Percentiles rank a stretch among this genome's conserved stretches.
Conservation (phyloP, 2,797 vertebrate genomes). For the Morelia viridis region DNA sequence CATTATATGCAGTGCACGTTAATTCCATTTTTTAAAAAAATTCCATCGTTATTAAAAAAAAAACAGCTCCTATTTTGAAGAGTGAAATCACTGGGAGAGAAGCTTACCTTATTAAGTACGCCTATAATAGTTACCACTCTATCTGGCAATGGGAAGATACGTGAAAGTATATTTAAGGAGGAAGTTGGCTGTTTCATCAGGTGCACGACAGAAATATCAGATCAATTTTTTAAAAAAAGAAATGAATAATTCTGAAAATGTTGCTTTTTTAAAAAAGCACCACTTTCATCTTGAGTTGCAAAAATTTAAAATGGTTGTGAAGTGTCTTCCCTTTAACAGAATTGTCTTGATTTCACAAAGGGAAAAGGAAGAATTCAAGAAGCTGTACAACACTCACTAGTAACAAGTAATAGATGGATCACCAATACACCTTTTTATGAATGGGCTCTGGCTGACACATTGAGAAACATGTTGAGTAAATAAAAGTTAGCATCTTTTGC, state of each 20-base stretch:
- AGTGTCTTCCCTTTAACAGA: slow-evolving; percentile 2
- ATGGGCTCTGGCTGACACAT: not conserved
- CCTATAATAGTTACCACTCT: slow-evolving; percentile 40
- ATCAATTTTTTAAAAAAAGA: slow-evolving; percentile 32
- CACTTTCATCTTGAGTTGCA: not conserved
- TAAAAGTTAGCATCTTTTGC: not conserved
- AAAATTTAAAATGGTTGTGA: slow-evolving; percentile 15
- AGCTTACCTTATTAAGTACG: slow-evolving; percentile 40
- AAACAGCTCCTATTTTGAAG: slow-evolving; percentile 50
- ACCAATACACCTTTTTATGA: not conserved
- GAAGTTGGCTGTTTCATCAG: slow-evolving; percentile 9
- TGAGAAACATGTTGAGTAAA: not conserved
- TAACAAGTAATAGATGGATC: not conserved
- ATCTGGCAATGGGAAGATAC: slow-evolving; percentile 45
- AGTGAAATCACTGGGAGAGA: slow-evolving; percentile 45
- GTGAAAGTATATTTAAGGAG: slow-evolving; percentile 30
- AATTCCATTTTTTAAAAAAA: slow-evolving; percentile 54
- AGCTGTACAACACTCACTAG: not conserved
- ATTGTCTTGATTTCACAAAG: not conserved
- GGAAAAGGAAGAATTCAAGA: not conserved
- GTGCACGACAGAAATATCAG: slow-evolving; percentile 23
- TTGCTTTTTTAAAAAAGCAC: slow-evolving; percentile 40
- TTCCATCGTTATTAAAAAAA: slow-evolving; percentile 40
- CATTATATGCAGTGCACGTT: slow-evolving; percentile 48
- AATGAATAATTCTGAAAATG: slow-evolving; percentile 34